These are phyloP conservation scores for Andrena camellia DNA, from an alignment of 2,888 invertebrate genomes.

Conservation along the genomic window DNA sequence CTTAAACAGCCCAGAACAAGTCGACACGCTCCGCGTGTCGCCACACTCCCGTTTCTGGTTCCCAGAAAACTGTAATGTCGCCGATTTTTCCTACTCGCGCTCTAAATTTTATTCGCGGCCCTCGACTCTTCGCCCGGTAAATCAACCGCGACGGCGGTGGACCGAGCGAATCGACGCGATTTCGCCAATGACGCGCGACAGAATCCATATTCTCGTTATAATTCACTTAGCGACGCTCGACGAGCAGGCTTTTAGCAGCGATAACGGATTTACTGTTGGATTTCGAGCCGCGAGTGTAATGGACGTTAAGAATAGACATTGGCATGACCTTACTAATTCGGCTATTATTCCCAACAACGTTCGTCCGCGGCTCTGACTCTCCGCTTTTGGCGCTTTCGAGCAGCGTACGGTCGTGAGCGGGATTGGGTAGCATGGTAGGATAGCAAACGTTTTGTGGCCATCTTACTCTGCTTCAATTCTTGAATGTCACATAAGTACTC, in stretches of 20 bases:
- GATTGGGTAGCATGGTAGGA: too few species aligned
- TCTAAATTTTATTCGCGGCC: neutral
- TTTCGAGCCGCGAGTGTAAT: constrained; percentile 50
- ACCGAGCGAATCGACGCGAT: constrained; percentile 13
- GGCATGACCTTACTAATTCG: constrained; percentile 49
- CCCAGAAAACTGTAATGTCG: neutral
- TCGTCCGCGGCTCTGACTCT: neutral
- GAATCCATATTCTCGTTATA: constrained; percentile 53
- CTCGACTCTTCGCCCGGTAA: neutral
- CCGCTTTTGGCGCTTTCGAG: too few species aligned
- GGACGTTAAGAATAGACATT: constrained; percentile 63
- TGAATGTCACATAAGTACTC: too few species aligned
- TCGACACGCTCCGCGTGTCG: neutral
- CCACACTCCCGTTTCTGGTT: neutral
- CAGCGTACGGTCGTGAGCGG: too few species aligned
- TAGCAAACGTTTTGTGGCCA: too few species aligned
- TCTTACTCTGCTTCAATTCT: too few species aligned
- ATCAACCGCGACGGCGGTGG: neutral
- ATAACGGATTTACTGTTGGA: constrained; percentile 59
- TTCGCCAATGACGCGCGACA: constrained; percentile 38
- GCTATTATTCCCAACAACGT: constrained; percentile 53
- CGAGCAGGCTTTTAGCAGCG: constrained; percentile 61
- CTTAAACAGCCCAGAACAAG: neutral
- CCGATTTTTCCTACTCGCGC: neutral
- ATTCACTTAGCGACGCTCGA: constrained; percentile 57